Conservation (phyloP, 2,888 invertebrate genomes). For the Celastrina argiolus region DNA sequence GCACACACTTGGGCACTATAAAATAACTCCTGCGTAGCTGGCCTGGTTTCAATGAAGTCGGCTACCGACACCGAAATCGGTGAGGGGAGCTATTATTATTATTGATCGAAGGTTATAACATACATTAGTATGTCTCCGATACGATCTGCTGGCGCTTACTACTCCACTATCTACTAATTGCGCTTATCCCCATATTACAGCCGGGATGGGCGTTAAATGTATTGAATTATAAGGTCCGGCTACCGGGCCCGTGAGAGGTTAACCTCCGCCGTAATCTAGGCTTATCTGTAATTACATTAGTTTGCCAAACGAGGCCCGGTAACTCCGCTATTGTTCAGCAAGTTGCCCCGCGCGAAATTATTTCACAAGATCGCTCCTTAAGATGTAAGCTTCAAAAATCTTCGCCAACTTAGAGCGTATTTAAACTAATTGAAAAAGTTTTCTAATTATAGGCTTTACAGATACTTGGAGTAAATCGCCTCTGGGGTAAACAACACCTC, state of each 20-base stretch:
- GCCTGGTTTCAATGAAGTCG: too few species aligned
- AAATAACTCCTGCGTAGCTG: too few species aligned
- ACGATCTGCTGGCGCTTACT: not conserved
- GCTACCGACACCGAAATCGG: too few species aligned
- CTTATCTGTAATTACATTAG: slow-evolving; percentile 22
- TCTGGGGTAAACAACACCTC: slow-evolving; percentile 75
- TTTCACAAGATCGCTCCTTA: slow-evolving; percentile 42
- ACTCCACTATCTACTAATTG: not conserved
- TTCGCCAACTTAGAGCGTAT: slow-evolving; percentile 64
- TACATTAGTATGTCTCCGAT: not conserved
- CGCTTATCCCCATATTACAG: not conserved
- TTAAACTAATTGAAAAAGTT: slow-evolving; percentile 77
- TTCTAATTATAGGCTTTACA: slow-evolving; percentile 76
- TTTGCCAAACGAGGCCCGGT: slow-evolving; percentile 5
- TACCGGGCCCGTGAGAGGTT: not conserved
- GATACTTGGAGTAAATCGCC: slow-evolving; percentile 75
- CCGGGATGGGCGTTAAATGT: not conserved
- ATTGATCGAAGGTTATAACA: not conserved
- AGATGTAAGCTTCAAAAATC: slow-evolving; percentile 69
- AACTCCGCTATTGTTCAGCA: slow-evolving; percentile 26
- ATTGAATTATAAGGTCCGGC: not conserved
- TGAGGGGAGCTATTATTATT: too few species aligned
- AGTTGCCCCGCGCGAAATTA: slow-evolving; percentile 34
- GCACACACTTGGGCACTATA: too few species aligned
- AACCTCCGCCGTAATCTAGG: slow-evolving; percentile 19